These are phyloP conservation scores for Lochmaea capreae DNA, from an alignment of 2,888 invertebrate species.

Conservation along the genomic window DNA sequence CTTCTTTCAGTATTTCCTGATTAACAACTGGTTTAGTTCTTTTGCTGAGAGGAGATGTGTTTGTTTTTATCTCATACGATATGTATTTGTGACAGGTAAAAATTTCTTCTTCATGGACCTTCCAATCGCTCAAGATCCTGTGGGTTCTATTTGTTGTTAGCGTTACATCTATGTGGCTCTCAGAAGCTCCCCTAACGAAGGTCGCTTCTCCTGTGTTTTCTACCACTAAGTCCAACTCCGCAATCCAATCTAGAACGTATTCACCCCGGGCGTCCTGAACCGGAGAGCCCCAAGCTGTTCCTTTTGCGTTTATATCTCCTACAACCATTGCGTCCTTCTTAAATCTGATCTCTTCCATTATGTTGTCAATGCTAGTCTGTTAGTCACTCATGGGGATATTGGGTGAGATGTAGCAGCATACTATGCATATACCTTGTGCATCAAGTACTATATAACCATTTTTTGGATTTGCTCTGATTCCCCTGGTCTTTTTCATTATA, in stretches of 20 bases:
- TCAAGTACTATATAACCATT: conserved; percentile 12
- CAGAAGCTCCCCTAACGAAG: background rate
- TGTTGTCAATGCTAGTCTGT: conserved; percentile 14
- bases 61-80: background rate
- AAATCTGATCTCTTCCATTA: background rate
- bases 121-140: too few relatives aligned
- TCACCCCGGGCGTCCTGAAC: background rate
- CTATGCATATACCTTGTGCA: background rate
- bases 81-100: background rate
- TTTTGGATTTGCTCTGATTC: background rate
- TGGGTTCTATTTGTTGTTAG: background rate
- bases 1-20: too few relatives aligned
- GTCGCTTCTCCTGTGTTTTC: background rate
- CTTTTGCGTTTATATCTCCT: conserved; percentile 35
- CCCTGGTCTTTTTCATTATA: conserved; percentile 7
- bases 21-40: too few relatives aligned
- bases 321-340: conserved; percentile 3
- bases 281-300: conserved; percentile 30
- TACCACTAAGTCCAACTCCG: background rate
- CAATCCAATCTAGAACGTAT: background rate
- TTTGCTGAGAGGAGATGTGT: background rate
- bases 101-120: too few relatives aligned
- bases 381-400: conserved; percentile 12
- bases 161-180: background rate
- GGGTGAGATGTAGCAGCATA: conserved; percentile 22